Evolutionary conservation across 2,888 invertebrate species (phyloP), one percentile per base, ranked within the genome.

Genomic region (Nephrotoma guestfalica): DNA sequence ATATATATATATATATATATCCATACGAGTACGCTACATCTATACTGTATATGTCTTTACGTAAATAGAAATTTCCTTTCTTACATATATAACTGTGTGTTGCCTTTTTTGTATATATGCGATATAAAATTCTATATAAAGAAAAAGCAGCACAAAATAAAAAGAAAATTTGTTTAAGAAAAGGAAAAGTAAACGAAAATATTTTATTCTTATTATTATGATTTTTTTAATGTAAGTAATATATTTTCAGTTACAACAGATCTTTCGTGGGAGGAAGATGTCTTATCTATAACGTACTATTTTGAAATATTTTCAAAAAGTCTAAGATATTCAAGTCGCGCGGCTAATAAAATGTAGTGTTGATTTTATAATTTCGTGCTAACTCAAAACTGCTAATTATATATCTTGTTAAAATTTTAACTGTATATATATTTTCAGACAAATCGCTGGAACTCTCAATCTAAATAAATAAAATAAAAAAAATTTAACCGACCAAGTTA

Each of bases 191-290:
- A 51, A 51, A n/a, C n/a, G 15, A 51, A 51, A 51, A 51, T 51
- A 51, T 15, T 51, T 30, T 51, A 51, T 51, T 51, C 51, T 51
- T 51, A 51, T 51, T 51, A 51, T 51, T 15, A 51, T 47, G 4
- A 47, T 47, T 51, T 51, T 51, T 51, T 51, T 51, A 51, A 51
- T 51, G 51, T 51, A 47, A 47, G 11, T 47, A 83, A 83, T 40
- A 83, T 41, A 83, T 41, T 83, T 83, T 85, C 42, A 85, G 85
- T 85, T 42, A 41, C 7, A 41, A 85, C 42, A 42, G n/a, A 15
- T n/a, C 15, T n/a, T 42, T 85, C 85, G 85, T 85, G 85, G 85
- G 85, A 41, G 85, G 85, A 42, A 85, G 85, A 85, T 85, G 85
- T 85, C 41, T 85, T 85, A 41, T 7, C 5, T 42, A 42, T 41